These are phyloP conservation scores for Aphidius colemani DNA, from an alignment of 2,888 invertebrate genomes.

Conservation along the genomic window DNA sequence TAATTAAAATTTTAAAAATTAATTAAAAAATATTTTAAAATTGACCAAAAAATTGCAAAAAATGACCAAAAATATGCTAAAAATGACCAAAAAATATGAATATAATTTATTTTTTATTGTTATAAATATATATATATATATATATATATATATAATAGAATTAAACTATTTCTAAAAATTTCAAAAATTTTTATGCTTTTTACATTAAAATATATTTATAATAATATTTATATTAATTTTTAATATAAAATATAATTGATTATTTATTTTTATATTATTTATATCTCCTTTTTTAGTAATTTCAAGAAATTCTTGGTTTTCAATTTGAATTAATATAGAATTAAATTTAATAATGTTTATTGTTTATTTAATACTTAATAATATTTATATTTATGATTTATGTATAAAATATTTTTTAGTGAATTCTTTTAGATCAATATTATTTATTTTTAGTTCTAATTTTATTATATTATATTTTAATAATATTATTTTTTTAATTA, in stretches of 20 bases:
- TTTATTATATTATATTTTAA: background rate
- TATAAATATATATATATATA: slow-evolving; percentile 30
- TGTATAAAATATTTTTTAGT: slow-evolving; percentile 66
- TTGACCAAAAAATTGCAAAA: too few species aligned
- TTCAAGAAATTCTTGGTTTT: slow-evolving; percentile 60
- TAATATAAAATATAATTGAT: slow-evolving; percentile 46
- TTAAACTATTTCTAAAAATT: slow-evolving; percentile 33
- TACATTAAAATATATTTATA: slow-evolving; percentile 28
- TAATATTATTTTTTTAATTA: slow-evolving; percentile 50
- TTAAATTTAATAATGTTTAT: slow-evolving; percentile 69
- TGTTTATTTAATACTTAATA: slow-evolving; percentile 62
- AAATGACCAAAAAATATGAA: too few species aligned
- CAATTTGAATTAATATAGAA: slow-evolving; percentile 68
- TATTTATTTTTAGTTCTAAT: slow-evolving; percentile 61
- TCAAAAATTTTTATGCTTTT: slow-evolving; percentile 68
- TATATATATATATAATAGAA: slow-evolving; percentile 23
- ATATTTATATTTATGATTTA: slow-evolving; percentile 41
- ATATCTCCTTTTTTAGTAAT: slow-evolving; percentile 62
- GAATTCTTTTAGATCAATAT: slow-evolving; percentile 66
- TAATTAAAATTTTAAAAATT: too few species aligned
- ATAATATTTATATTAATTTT: too few species aligned
- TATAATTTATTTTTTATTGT: too few species aligned
- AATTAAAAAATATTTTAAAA: too few species aligned
- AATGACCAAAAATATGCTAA: too few species aligned
- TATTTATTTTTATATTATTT: slow-evolving; percentile 63